Base-by-base conservation (phyloP, 1,140 invertebrate genomes). In the Bicyclus anynana region DNA sequence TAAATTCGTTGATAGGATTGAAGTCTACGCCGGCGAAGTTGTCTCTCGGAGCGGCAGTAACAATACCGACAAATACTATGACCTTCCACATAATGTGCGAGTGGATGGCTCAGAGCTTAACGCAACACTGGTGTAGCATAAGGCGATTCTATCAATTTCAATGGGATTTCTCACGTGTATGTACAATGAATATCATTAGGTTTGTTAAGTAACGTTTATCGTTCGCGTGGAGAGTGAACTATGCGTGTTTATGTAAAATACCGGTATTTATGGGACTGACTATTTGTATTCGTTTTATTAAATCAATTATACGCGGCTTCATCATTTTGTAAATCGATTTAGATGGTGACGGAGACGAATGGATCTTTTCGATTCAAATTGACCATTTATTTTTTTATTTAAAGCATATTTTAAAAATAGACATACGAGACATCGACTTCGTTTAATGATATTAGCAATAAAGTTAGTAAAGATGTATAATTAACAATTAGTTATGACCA, bases 51-150 rank as follows among this genome's bases (percentile, higher is more conserved):
- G 79, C 67, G n/a, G 72, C 68, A 2, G 67, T 49, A 7, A 72
- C 79, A n/a, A 77, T 44, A 35, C 68, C 66, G 13, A 74, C 51
- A 18, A 79, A 61, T 21, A 56, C 55, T 12, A 80, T 42, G 38
- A 83, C 20, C 67, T 73, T 80, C 72, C 74, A 84, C 80, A 84
- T 78, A 18, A 53, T 69, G 57, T 55, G 62, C 71, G 66, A 57
- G 67, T 71, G 44, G 60, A 62, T 65, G 37, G 63, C 62, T 59
- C 70, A 55, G 53, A 59, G 63, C 68, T 69, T 58, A 51, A 62
- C 71, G 67, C 67, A 72, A 72, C 55, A 78, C 77, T 78, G 74
- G 21, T 62, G 60, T 42, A 53, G 48, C 44, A 61, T 62, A 59
- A 62, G 55, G 65, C 65, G 69, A 59, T 73, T 57, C 65, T 72